phyloP scores from a whole-genome alignment of 1,140 invertebrate genomes.

The Drosophila serrata region DNA sequence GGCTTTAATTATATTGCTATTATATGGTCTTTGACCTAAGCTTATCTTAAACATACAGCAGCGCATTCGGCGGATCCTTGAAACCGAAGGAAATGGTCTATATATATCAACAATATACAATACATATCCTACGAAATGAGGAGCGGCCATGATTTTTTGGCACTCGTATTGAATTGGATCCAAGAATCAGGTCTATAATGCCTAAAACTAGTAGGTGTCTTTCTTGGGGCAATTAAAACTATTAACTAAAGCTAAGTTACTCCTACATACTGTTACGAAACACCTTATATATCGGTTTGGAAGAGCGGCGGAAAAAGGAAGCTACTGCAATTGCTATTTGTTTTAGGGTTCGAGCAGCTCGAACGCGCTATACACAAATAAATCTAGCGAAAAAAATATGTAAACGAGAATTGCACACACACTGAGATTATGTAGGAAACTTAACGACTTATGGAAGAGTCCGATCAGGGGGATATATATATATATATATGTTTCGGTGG shows the following conservation, averaged over 20 bases:
- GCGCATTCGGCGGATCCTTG: background rate
- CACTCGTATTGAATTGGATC: slow-evolving; percentile 31
- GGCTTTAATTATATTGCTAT: background rate
- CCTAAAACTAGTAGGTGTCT: slow-evolving; percentile 55
- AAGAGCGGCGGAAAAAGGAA: slow-evolving; percentile 43
- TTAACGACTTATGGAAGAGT: slow-evolving; percentile 37
- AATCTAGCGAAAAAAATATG: slow-evolving; percentile 38
- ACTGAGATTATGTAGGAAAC: slow-evolving; percentile 73
- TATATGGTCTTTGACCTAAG: background rate
- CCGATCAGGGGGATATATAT: background rate
- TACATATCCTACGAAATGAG: slow-evolving; percentile 26
- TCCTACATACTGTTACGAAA: slow-evolving; percentile 29
- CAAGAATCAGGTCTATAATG: slow-evolving; percentile 19
- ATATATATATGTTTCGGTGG: slow-evolving; percentile 13
- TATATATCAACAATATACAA: slow-evolving; percentile 4
- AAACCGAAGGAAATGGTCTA: background rate
- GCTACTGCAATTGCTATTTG: slow-evolving; percentile 51
- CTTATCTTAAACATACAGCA: background rate
- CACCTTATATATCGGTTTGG: slow-evolving; percentile 33
- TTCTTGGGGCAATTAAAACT: slow-evolving; percentile 17
- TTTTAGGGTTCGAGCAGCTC: slow-evolving; percentile 81
- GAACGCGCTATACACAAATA: slow-evolving; percentile 61
- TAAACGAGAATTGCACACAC: slow-evolving; percentile 80
- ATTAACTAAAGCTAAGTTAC: slow-evolving; percentile 8
- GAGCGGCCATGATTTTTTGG: slow-evolving; percentile 58